Percentiles rank a stretch among this genome's conserved stretches.
Evolutionary conservation across 2,113 vertebrate species (phyloP).

Genomic region (Tetrao urogallus): DNA sequence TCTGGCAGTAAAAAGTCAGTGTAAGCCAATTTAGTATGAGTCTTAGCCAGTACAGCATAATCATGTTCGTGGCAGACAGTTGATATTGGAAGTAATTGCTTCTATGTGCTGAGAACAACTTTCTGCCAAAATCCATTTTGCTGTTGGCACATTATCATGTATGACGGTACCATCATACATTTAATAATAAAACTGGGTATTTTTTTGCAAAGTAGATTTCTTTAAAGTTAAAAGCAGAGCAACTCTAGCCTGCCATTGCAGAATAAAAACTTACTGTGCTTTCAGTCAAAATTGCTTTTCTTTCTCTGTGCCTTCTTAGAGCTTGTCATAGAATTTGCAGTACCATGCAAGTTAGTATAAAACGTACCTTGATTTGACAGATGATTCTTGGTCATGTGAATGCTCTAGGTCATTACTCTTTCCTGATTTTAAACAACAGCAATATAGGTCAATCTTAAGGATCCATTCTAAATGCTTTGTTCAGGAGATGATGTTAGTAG

Average conservation of each 20-base stretch:
- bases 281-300: background rate
- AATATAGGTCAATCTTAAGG: background rate
- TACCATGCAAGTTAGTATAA: background rate
- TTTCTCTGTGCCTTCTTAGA: background rate
- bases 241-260: background rate
- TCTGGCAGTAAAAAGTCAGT: slow-evolving; percentile 42
- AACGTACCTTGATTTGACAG: background rate
- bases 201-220: background rate
- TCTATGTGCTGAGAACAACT: background rate
- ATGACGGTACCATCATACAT: background rate
- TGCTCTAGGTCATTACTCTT: background rate
- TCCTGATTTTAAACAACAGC: background rate
- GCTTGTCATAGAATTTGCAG: background rate
- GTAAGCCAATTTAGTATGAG: slow-evolving; percentile 29
- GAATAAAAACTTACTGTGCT: background rate
- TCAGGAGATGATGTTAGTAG: background rate
- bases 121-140: slow-evolving; percentile 25
- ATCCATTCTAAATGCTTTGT: background rate
- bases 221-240: background rate
- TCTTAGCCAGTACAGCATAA: slow-evolving; percentile 2
- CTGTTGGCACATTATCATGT: background rate
- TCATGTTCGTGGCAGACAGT: slow-evolving; percentile 8
- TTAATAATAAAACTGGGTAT: background rate
- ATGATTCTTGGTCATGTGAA: background rate
- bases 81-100: background rate